These are phyloP conservation scores for Notarius quadriscutis DNA, from an alignment of 2,113 vertebrate genomes.

Conservation along the genomic window DNA sequence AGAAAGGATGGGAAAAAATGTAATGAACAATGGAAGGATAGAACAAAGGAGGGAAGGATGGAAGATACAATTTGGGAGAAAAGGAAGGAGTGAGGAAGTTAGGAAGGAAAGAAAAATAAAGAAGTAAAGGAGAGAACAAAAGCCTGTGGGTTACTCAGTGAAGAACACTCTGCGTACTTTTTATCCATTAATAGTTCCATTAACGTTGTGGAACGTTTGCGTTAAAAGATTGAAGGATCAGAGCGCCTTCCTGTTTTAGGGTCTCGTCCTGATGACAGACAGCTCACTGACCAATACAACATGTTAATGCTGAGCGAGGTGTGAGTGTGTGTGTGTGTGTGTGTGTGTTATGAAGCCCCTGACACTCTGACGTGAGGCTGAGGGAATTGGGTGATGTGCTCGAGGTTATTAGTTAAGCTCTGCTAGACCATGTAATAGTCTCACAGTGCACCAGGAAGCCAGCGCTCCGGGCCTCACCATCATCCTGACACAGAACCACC, in stretches of 20 bases:
- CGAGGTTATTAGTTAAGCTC: slow-evolving; percentile 79
- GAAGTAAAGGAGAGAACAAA: too few relatives aligned
- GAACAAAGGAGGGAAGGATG: too few relatives aligned
- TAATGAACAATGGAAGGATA: too few relatives aligned
- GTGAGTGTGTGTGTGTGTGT: slow-evolving; percentile 26
- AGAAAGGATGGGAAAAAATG: too few relatives aligned
- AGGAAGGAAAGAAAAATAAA: too few relatives aligned
- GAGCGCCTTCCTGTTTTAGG: neutral
- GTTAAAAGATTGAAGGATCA: too few relatives aligned
- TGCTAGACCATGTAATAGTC: slow-evolving; percentile 80
- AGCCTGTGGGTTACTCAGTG: neutral
- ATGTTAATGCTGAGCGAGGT: slow-evolving; percentile 42
- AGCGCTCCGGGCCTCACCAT: slow-evolving; percentile 65
- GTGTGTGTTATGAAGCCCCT: slow-evolving; percentile 52
- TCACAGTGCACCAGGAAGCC: slow-evolving; percentile 72
- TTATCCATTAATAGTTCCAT: neutral
- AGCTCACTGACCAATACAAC: slow-evolving; percentile 55
- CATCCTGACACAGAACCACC: slow-evolving; percentile 72
- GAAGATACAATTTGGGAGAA: neutral
- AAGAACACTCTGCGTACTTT: neutral
- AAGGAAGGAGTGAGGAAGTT: too few relatives aligned
- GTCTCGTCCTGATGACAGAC: neutral
- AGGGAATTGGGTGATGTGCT: slow-evolving; percentile 71
- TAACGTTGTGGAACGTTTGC: neutral
- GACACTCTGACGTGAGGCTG: slow-evolving; percentile 70